Base-by-base conservation (phyloP, 2,113 vertebrate species). In the Equus quagga region DNA sequence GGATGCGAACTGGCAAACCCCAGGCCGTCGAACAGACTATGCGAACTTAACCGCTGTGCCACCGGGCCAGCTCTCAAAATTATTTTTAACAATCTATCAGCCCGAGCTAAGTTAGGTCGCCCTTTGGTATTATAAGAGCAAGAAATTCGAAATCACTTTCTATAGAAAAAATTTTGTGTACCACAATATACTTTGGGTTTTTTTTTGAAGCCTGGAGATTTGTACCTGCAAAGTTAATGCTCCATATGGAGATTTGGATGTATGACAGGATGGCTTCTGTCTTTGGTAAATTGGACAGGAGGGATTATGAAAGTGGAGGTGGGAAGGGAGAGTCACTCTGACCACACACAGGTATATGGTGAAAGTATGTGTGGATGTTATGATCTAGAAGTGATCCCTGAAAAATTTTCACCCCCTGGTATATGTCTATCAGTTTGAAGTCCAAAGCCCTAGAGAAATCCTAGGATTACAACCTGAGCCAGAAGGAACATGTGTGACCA, bases 311-410 rank as follows among this genome's bases (percentile, higher is more conserved):
- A 54, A 54, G 51, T 6, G 26, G 44, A 64, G n/a, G 56, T 54
- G 51, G 51, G 51, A 54, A 54, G 44, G 0, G 19, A 64, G 58
- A 60, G 41, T 6, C n/a, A 1, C 12, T 12, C 8, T 56, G 51
- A 49, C 2, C 46, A 5, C 56, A 36, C 1, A 2, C 17, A 8
- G 1, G 9, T 54, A 9, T 4, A 1, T 56, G 46, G 11, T 36
- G 17, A 24, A 26, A 64, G 54, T 21, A 11, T 5, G 21, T 31
- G 51, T 36, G n/a, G 49, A 21, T 1, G 3, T 72, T 14, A 28
- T 8, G 2, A 46, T 73, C 64, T 64, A 26, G n/a, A 80, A n/a
- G 21, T 18, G 54, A 21, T 49, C 26, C 21, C 26, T 65, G 28
- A 54, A 54, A 54, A 14, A 14, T 54, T 54, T 54, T 54, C 51